Evolutionary conservation across 2,888 invertebrate species (phyloP), one percentile per base, ranked within the genome.

Genomic region (Lissonota sp.): DNA sequence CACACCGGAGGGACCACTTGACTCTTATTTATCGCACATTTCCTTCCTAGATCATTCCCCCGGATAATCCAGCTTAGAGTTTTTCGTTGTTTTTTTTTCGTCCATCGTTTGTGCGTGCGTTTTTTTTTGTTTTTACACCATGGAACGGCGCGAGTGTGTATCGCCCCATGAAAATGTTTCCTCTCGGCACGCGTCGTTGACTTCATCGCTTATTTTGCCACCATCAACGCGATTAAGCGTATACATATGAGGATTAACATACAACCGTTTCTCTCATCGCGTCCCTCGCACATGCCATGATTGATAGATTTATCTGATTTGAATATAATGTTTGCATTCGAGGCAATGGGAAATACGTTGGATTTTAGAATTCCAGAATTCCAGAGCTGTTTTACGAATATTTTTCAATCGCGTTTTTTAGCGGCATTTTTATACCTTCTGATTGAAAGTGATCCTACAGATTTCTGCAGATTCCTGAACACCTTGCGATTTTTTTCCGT

Each of bases 1-100:
- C 26, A 55, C 66, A 46, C 46, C 58, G 66, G 58, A 73, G 80
- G 83, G 83, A 84, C 73, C 78, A 79, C 84, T 83, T 82, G 75
- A 62, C 71, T 44, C 70, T 83, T 82, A 83, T 84, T 83, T 83
- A 84, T 84, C 73, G 82, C 67, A 66, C 73, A 83, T 77, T 84
- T 80, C 82, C 83, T 83, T 77, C 76, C 76, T 80, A 80, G 83
- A 84, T 84, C 78, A 83, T 83, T 75, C 81, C 60, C 70, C 40
- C 51, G 82, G 82, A 83, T 80, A 84, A 79, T 55, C 74, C 80
- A 69, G 58, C 76, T 64, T 80, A 77, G 67, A 82, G 51, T 77
- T 74, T 42, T 58, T 64, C 63, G 7, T 12, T 12, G 10, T 44
- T 37, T 42, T 12, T 58, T 58, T 46, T 49, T 60, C n/a, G 42